Conservation (phyloP, 2,888 invertebrate species). For the Melipona bicolor region DNA sequence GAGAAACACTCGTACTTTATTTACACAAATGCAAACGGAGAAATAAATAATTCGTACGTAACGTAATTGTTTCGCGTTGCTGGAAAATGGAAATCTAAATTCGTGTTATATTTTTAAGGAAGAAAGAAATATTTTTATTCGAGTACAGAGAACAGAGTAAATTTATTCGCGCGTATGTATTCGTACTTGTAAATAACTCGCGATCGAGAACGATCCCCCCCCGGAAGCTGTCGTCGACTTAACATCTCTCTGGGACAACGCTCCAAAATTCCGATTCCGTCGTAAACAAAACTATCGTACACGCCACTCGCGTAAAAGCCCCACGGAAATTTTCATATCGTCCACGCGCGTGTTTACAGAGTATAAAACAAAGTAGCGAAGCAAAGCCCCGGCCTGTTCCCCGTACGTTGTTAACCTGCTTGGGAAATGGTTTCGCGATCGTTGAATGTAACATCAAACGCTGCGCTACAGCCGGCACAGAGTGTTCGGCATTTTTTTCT, state of each 20-base stretch:
- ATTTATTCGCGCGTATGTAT: neutral
- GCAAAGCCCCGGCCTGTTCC: neutral
- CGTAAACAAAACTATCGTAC: conserved; percentile 30
- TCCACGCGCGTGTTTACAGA: conserved; percentile 25
- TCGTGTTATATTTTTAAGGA: neutral
- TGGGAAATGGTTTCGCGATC: conserved; percentile 3
- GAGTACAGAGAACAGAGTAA: neutral
- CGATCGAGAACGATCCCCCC: conserved; percentile 2
- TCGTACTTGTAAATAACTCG: neutral
- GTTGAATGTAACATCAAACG: conserved; percentile 12
- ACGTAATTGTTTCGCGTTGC: neutral
- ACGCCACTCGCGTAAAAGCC: conserved; percentile 10
- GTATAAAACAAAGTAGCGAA: conserved; percentile 39
- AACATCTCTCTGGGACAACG: conserved; percentile 33
- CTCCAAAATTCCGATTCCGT: conserved; percentile 38
- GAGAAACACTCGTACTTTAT: neutral
- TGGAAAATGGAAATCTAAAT: too few species aligned
- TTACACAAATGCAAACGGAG: neutral
- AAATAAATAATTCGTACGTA: neutral
- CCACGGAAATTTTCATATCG: conserved; percentile 43
- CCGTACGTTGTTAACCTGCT: conserved; percentile 9
- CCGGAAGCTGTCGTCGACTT: conserved; percentile 21
- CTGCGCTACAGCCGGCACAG: neutral
- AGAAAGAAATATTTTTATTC: neutral
- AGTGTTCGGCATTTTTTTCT: neutral